Base-by-base conservation (phyloP, 2,888 invertebrate species). In the Barypeithes pellucidus region DNA sequence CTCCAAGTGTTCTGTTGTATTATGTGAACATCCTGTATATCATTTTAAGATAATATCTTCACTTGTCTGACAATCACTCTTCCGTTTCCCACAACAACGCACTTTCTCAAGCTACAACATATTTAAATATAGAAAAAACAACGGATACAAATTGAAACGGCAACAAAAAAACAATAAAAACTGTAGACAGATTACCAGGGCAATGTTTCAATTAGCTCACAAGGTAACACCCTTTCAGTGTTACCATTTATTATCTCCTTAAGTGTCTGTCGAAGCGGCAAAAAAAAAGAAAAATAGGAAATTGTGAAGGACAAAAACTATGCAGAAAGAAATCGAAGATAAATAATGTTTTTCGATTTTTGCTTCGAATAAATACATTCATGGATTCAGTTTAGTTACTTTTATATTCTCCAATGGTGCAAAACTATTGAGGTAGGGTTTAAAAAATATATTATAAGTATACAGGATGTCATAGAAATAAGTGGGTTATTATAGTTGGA, bases 161-260 rank as follows among this genome's bases (percentile, higher is more conserved):
- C 3, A 62, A 43, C 24, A 2, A 29, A 18, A 43, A 29, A 20
- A 14, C 43, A 18, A 24, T 24, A 54, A 61, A 62, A 62, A 43
- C 22, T 14, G 8, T 9, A 45, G 43, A 62, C 45, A 24, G 67
- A 59, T 59, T 54, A 24, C 47, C 14, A 24, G 16, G 24, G 57
- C 54, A 57, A 59, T 33, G 65, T 43, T 50, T 65, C 71, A 71
- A 71, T 71, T 71, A 71, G 57, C 36, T 7, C 45, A 14, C 29
- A 57, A 65, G 47, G 71, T 65, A 71, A 71, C 71, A 65, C 71
- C 71, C 57, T 59, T 65, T 59, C 60, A 3, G 14, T 65, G 71
- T 71, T 71, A n/a, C 65, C 62, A 71, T 71, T 65, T 65, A 71
- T 71, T 71, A 71, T 65, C 54, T 22, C 20, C 50, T 62, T 61